These are phyloP conservation scores for Sebastes minor DNA, from an alignment of 2,797 vertebrate genomes.

Conservation along the genomic window DNA sequence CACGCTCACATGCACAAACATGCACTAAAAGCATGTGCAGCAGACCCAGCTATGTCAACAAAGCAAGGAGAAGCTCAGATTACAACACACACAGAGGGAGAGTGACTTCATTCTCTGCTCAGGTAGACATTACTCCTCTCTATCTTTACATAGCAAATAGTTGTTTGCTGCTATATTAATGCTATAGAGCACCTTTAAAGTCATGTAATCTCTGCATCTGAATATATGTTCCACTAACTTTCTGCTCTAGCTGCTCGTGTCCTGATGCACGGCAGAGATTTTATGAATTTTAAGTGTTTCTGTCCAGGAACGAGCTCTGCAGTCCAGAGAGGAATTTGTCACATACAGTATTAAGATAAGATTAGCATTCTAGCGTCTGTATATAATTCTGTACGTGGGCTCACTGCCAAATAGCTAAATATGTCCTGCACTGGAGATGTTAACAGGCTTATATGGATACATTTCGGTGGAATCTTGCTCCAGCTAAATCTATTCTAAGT, in stretches of 20 bases:
- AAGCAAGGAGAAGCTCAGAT: background rate
- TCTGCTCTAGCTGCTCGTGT: background rate
- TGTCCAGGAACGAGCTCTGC: constrained; percentile 4
- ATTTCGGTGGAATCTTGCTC: background rate
- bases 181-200: background rate
- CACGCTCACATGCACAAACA: background rate
- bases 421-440: constrained; percentile 4
- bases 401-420: constrained; percentile 14
- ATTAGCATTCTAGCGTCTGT: constrained; percentile 27
- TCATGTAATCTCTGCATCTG: background rate
- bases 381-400: constrained; percentile 2
- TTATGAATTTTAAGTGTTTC: constrained; percentile 31
- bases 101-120: background rate
- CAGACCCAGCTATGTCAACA: background rate
- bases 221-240: background rate
- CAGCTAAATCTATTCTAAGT: constrained; percentile 27
- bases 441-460: constrained; percentile 10
- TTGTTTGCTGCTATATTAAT: background rate
- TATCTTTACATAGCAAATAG: background rate
- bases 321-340: constrained; percentile 24
- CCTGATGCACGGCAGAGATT: constrained; percentile 14
- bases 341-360: constrained; percentile 32
- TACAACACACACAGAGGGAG: background rate
- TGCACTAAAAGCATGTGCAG: background rate
- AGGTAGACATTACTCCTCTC: background rate